phyloP scores from a whole-genome alignment of 2,888 invertebrate genomes.

The Microctonus hyperodae region DNA sequence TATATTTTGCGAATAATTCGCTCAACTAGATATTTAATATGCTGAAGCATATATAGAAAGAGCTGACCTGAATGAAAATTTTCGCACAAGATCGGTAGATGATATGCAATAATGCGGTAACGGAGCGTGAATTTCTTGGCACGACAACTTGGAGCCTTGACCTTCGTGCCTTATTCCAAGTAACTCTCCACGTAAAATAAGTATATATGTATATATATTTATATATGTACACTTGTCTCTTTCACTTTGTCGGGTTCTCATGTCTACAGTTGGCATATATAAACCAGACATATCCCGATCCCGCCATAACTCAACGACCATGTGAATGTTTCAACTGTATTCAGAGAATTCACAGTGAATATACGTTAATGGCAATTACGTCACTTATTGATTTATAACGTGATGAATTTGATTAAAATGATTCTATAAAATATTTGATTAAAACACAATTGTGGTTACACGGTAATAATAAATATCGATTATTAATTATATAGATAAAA shows the following conservation, averaged over 20 bases:
- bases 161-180: constrained; percentile 42
- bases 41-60: background rate
- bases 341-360: background rate
- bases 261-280: constrained; percentile 9
- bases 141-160: constrained; percentile 48
- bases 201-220: background rate
- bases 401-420: constrained; percentile 1
- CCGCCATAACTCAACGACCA: constrained; percentile 7
- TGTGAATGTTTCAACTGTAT: background rate
- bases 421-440: background rate
- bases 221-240: constrained; percentile 16
- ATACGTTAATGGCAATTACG: constrained; percentile 1
- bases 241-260: constrained; percentile 21
- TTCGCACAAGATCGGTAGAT: constrained; percentile 13
- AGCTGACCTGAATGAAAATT: constrained; percentile 9
- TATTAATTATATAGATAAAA: background rate
- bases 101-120: constrained; percentile 22
- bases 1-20: background rate
- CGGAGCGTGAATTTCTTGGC: constrained; percentile 43
- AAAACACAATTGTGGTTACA: background rate
- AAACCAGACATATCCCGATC: background rate
- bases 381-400: background rate
- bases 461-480: background rate
- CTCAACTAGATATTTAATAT: background rate
- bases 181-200: constrained; percentile 10